phyloP scores from a whole-genome alignment of 2,888 invertebrate species.

The Neelides folsomi region DNA sequence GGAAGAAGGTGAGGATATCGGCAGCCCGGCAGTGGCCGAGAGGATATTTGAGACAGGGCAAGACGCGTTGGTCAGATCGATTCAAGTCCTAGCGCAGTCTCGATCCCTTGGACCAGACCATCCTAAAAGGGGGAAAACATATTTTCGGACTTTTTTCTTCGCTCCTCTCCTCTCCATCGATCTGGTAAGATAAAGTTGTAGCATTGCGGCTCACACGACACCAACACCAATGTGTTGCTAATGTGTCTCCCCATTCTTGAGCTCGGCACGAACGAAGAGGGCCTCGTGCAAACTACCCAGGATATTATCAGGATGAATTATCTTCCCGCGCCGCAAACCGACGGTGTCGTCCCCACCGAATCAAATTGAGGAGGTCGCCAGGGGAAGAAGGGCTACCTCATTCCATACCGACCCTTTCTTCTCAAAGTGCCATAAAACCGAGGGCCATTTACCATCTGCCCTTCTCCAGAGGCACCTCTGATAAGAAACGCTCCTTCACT shows the following conservation, averaged over 20 bases:
- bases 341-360: background rate
- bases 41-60: background rate
- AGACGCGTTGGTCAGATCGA: slow-evolving; percentile 30
- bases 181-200: slow-evolving; percentile 32
- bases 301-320: background rate
- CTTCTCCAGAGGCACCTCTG: slow-evolving; percentile 3
- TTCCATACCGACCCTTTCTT: slow-evolving; percentile 10
- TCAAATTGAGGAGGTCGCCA: slow-evolving; percentile 8
- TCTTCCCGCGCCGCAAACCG: background rate
- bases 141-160: slow-evolving; percentile 24
- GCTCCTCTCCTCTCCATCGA: slow-evolving; percentile 33
- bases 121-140: slow-evolving; percentile 22
- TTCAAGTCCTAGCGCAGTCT: slow-evolving; percentile 32
- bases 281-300: background rate
- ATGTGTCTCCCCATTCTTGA: background rate
- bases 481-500: slow-evolving; percentile 5
- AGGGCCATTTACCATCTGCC: slow-evolving; percentile 26
- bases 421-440: slow-evolving; percentile 3
- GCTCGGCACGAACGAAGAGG: background rate
- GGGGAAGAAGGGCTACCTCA: slow-evolving; percentile 13
- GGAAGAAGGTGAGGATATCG: background rate
- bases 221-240: slow-evolving; percentile 5
- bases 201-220: slow-evolving; percentile 16
- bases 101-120: slow-evolving; percentile 23
- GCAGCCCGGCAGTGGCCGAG: background rate